phyloP scores from a whole-genome alignment of 2,888 invertebrate species.

The Rhaphigaster nebulosa region DNA sequence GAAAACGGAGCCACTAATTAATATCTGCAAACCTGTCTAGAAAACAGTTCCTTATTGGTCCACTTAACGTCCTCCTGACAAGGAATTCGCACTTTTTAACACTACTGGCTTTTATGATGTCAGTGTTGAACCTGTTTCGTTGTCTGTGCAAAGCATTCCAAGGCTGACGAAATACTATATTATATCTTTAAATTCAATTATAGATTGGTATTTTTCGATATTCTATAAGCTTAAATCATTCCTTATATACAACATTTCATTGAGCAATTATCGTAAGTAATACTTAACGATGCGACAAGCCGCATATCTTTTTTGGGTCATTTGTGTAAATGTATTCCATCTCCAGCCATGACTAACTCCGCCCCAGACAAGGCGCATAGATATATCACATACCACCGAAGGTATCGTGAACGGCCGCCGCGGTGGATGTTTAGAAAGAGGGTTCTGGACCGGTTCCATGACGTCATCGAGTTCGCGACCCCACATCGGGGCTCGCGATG shows the following conservation, averaged over 20 bases:
- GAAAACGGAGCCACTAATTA: not conserved
- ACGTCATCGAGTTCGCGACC: conserved; percentile 40
- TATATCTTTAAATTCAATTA: not conserved
- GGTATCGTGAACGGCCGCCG: not conserved
- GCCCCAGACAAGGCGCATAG: not conserved
- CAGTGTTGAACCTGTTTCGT: not conserved
- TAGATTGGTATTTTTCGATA: not conserved
- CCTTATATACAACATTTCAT: not conserved
- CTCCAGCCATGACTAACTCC: not conserved
- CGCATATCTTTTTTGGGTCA: not conserved
- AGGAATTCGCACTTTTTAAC: not conserved
- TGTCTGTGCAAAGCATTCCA: not conserved
- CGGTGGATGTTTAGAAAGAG: conserved; percentile 6
- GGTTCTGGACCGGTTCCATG: conserved; percentile 32
- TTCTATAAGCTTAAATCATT: not conserved
- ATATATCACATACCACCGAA: conserved; percentile 3
- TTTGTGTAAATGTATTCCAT: not conserved
- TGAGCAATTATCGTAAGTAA: not conserved
- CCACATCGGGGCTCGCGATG: not conserved
- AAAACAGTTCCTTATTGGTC: not conserved
- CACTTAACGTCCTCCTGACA: not conserved
- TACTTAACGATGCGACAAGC: not conserved
- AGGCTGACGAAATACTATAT: not conserved
- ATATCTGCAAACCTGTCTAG: not conserved
- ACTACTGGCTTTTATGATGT: not conserved